phyloP scores from a whole-genome alignment of 2,113 vertebrate genomes.

The Rhynchopsitta pachyrhyncha region DNA sequence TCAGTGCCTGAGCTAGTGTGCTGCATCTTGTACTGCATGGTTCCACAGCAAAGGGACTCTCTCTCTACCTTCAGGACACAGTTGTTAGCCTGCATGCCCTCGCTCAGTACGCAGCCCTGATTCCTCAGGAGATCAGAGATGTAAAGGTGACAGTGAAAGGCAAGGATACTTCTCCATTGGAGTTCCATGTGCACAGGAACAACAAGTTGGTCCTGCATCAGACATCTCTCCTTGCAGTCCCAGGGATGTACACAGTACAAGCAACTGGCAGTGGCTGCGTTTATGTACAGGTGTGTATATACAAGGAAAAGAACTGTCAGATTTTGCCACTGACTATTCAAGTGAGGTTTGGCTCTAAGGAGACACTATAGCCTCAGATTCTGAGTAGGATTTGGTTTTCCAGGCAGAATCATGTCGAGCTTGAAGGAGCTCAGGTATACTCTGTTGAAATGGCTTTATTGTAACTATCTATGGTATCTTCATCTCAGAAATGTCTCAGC shows the following conservation, averaged over 20 bases:
- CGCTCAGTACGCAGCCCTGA: conserved; percentile 65
- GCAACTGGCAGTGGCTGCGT: conserved; percentile 58
- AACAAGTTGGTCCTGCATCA: conserved; percentile 84
- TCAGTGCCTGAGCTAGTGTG: not conserved
- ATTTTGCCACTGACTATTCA: not conserved
- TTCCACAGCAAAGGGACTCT: not conserved
- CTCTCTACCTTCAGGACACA: conserved; percentile 67
- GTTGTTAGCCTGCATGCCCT: conserved; percentile 76
- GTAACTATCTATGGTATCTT: not conserved
- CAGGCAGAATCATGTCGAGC: not conserved
- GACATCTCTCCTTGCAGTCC: conserved; percentile 41
- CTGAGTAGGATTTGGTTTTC: not conserved
- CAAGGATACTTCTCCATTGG: conserved; percentile 22
- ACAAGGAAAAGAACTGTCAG: not conserved
- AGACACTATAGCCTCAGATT: not conserved
- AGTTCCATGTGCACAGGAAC: conserved; percentile 70
- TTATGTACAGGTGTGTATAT: conserved; percentile 63
- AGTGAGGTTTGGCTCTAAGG: not conserved
- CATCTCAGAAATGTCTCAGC: not conserved
- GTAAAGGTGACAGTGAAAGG: conserved; percentile 62
- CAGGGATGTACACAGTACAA: conserved; percentile 61
- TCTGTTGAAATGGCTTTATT: not conserved
- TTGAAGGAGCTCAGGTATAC: not conserved
- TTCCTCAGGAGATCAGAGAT: conserved; percentile 53
- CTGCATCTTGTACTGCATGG: not conserved